Evolutionary conservation across 2,888 invertebrate species (phyloP).

Genomic region (Lamproptera curius): DNA sequence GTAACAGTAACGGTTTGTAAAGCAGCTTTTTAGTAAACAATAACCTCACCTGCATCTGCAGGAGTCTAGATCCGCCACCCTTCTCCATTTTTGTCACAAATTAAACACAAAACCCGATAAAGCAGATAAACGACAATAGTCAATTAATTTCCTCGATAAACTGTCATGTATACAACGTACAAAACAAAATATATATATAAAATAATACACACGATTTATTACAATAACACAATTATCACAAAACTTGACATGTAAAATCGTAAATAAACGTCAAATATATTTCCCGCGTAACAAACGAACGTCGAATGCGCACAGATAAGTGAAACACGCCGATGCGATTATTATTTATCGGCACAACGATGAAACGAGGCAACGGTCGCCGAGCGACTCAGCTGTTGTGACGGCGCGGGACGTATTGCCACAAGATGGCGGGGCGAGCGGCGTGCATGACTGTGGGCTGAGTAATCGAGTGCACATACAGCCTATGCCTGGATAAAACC

Average conservation of each 20-base stretch:
- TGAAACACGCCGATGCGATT: constrained; percentile 16
- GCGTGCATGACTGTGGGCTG: constrained; percentile 65
- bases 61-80: constrained; percentile 56
- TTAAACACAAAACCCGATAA: constrained; percentile 40
- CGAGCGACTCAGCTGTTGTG: constrained; percentile 40
- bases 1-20: too few species aligned
- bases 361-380: constrained; percentile 64
- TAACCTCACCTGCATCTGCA: constrained; percentile 66
- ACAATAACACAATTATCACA: constrained; percentile 41
- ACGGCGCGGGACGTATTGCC: constrained; percentile 37
- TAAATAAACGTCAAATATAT: constrained; percentile 27
- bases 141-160: constrained; percentile 22
- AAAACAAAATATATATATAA: too few species aligned
- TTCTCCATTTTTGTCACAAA: constrained; percentile 54
- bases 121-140: constrained; percentile 28
- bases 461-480: constrained; percentile 65
- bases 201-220: constrained; percentile 50
- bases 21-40: too few species aligned
- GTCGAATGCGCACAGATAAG: constrained; percentile 23
- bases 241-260: constrained; percentile 52
- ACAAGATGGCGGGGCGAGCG: constrained; percentile 45
- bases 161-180: constrained; percentile 23
- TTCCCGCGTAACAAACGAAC: constrained; percentile 31
- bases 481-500: background rate
- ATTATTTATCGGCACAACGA: constrained; percentile 42